phyloP scores from a whole-genome alignment of 2,113 vertebrate genomes.

The Tursiops truncatus region DNA sequence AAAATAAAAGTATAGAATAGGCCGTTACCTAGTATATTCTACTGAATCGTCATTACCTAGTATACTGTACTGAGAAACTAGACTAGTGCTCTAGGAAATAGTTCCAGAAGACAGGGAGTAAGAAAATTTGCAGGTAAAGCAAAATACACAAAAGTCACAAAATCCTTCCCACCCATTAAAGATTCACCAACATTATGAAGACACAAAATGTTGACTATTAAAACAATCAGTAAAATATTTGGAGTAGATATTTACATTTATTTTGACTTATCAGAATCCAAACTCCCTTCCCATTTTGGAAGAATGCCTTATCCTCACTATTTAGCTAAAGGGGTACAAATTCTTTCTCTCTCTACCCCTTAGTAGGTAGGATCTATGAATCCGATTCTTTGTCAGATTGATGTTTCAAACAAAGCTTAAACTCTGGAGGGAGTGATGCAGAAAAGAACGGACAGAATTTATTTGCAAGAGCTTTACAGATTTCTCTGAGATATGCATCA shows the following conservation, averaged over 20 bases:
- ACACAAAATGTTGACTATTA: not conserved
- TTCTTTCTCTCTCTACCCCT: not conserved
- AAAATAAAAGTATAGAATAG: constrained; percentile 27
- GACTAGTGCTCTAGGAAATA: not conserved
- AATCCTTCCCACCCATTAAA: not conserved
- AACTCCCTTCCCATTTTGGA: not conserved
- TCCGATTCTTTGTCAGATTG: not conserved
- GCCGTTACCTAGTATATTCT: not conserved
- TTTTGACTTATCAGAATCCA: not conserved
- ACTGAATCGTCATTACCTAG: not conserved
- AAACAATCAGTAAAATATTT: not conserved
- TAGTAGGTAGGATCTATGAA: not conserved
- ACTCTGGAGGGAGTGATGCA: not conserved
- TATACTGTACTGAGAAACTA: not conserved
- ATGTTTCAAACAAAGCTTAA: not conserved
- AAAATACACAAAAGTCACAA: not conserved
- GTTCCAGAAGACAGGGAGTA: not conserved
- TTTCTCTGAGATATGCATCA: not conserved
- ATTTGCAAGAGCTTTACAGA: not conserved
- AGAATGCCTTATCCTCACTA: not conserved
- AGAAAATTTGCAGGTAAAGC: not conserved
- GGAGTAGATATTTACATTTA: not conserved
- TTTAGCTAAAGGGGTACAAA: not conserved
- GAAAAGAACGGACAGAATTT: not conserved
- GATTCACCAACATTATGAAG: not conserved